Base-by-base conservation (phyloP, 2,797 vertebrate species). In the Phrynocephalus guinanensis region DNA sequence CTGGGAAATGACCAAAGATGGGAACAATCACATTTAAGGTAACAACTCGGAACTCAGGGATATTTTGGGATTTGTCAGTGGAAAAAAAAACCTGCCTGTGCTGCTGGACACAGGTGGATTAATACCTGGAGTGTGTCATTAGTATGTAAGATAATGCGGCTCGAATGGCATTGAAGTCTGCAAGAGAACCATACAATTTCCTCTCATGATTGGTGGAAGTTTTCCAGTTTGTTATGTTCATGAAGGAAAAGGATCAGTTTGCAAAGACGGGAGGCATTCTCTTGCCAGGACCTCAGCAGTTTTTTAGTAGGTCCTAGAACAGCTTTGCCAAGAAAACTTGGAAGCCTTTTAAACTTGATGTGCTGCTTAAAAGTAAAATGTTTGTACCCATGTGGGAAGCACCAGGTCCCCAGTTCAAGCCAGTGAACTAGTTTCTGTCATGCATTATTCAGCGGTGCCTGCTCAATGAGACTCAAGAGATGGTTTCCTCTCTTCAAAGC, bases 401-500 rank as follows among this genome's bases (percentile, higher is more conserved):
- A 18, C 10, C 20, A 68, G 60, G 38, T 67, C 66, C 70, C 48
- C 30, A 38, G 70, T 81, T 88, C 48, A 52, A 68, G 80, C 8
- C 15, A 20, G 28, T 77, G 86, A 87, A 77, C 86, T 87, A 87
- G 48, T 81, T 85, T 88, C 83, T 68, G 18, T 24, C 71, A 60
- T 88, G 83, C 5, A 85, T 85, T 60, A 89, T 79, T 86, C 73
- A 85, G 84, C 82, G 80, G 88, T 87, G 92, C 91, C 93, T 94
- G 92, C 93, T 93, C 92, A 93, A 88, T 86, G 79, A 48, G n/a
- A 79, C 87, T 91, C 26, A 79, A 72, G 86, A 88, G 91, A 93
- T 91, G 91, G 94, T 95, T 92, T 81, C 89, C 91, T 93, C 95
- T 93, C 93, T 95, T 96, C 93, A 95, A 93, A 96, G 91, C 91